A percentile compares a stretch with the other conserved stretches of the same genome.
These are phyloP conservation scores for Scrobipalpa costella DNA, from an alignment of 2,888 invertebrate species.

Conservation along the genomic window DNA sequence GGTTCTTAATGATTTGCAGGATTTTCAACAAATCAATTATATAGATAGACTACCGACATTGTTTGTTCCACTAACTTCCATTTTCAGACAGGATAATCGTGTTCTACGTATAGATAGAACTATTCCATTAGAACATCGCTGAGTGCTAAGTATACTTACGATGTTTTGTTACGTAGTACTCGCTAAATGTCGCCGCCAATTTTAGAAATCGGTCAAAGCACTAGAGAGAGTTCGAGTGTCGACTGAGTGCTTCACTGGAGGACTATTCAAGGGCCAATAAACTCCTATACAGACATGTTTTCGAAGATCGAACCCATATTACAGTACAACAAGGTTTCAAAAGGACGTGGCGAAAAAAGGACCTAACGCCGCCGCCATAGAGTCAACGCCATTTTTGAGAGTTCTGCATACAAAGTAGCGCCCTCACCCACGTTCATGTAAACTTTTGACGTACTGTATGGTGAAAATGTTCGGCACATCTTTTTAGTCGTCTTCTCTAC, in stretches of 20 bases:
- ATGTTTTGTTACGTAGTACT: slow-evolving; percentile 32
- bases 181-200: slow-evolving; percentile 61
- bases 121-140: slow-evolving; percentile 2
- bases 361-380: too few species aligned
- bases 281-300: neutral
- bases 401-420: too few species aligned
- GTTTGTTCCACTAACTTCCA: neutral
- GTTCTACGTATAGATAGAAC: neutral
- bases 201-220: slow-evolving; percentile 67
- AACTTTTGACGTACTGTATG: too few species aligned
- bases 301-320: neutral
- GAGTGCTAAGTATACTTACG: neutral
- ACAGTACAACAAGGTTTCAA: too few species aligned
- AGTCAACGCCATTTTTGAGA: too few species aligned
- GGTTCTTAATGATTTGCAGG: too few species aligned
- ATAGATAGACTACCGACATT: neutral
- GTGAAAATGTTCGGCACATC: neutral
- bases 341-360: too few species aligned
- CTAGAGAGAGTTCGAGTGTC: slow-evolving; percentile 38
- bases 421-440: too few species aligned
- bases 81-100: neutral
- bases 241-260: slow-evolving; percentile 10
- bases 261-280: slow-evolving; percentile 11
- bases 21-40: too few species aligned
- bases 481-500: neutral